These are phyloP conservation scores for Petrocephalus zakoni DNA, from an alignment of 2,113 vertebrate genomes.

Conservation along the genomic window DNA sequence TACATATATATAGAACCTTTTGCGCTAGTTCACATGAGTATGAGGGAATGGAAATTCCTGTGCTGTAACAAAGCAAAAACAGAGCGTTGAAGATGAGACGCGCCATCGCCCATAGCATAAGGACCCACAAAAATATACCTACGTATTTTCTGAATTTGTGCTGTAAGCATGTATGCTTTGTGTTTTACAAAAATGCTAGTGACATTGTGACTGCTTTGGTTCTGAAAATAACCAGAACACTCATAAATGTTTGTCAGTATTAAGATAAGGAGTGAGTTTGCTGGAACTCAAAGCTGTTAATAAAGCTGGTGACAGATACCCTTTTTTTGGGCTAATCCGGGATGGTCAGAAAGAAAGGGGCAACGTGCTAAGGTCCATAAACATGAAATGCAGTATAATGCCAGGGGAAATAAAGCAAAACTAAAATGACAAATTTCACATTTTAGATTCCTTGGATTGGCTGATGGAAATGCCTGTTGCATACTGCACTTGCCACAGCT, in stretches of 20 bases:
- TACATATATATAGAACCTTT: conserved; percentile 87
- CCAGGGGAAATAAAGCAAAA: neutral
- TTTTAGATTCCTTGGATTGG: conserved; percentile 39
- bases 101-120: conserved; percentile 47
- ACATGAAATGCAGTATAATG: conserved; percentile 22
- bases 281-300: conserved; percentile 70
- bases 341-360: conserved; percentile 48
- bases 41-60: conserved; percentile 49
- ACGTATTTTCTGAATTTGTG: conserved; percentile 66
- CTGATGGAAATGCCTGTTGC: conserved; percentile 25
- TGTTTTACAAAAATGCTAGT: conserved; percentile 71
- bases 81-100: conserved; percentile 38
- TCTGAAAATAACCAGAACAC: conserved; percentile 80
- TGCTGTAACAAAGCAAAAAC: conserved; percentile 47
- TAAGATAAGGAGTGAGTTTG: conserved; percentile 69
- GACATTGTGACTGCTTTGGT: conserved; percentile 79
- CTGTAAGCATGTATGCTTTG: conserved; percentile 64
- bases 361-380: conserved; percentile 38
- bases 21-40: conserved; percentile 83
- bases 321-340: conserved; percentile 74
- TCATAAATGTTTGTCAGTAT: conserved; percentile 75
- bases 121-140: conserved; percentile 51
- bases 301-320: conserved; percentile 76
- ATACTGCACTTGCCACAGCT: conserved; percentile 10
- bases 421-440: conserved; percentile 39